Base-by-base conservation (phyloP, 2,797 vertebrate species). In the Decapterus maruadsi region DNA sequence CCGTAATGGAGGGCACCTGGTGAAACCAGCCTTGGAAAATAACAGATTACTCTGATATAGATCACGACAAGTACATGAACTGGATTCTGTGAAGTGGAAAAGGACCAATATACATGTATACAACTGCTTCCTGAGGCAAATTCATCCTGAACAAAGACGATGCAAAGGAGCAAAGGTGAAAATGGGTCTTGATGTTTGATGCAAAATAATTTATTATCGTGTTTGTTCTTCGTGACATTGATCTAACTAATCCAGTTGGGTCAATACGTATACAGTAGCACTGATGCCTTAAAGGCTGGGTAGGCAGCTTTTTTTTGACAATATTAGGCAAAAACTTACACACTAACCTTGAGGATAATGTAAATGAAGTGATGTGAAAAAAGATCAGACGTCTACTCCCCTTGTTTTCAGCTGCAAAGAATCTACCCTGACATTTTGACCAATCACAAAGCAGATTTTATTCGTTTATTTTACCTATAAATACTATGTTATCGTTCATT, bases 21-120 rank as follows among this genome's bases (percentile, higher is more conserved):
- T 38, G 5, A 17, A 71, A 68, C 9, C 22, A 8, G 11, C 63
- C 17, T 38, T 20, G 40, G 6, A 66, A 55, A 2, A 45, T 59
- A 66, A 88, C 58, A 68, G 67, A 86, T 76, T 70, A 54, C 70
- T 59, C 36, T 59, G 40, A 71, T 46, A 85, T 67, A n/a, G 46
- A 59, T 51, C 34, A 72, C 0, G 68, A 81, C 79, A 80, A 60
- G 51, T 11, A 11, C 54, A 61, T 34, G 50, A 62, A 34, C 38
- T 16, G 8, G 40, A 29, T 57, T 57, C 56, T 69, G 70, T n/a
- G 16, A 54, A 8, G 13, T 66, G 42, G 43, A 76, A 17, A 72
- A 53, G 38, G n/a, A 29, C 31, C 68, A 20, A 8, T 13, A 38
- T 45, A 4, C 17, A 26, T 43, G 3, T 10, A 40, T 42, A 26